Evolutionary conservation across 2,113 vertebrate genomes (phyloP).

Genomic region (Brienomyrus longianalis): DNA sequence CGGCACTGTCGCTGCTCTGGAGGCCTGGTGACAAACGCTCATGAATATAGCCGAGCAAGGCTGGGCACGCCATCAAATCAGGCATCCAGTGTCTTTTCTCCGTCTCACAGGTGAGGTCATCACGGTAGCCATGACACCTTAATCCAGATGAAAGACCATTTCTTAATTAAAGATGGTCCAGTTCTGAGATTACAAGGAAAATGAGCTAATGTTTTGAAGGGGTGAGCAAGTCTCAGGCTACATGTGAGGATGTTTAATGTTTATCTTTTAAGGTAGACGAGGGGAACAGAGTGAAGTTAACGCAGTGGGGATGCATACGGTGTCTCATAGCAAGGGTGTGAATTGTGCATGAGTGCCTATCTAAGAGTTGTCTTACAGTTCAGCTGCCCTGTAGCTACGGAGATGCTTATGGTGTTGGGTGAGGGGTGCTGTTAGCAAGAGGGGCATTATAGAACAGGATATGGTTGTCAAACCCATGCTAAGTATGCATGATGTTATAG

Average conservation of each 20-base stretch:
- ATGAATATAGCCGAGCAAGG: neutral
- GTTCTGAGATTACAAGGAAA: constrained; percentile 36
- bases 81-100: constrained; percentile 19
- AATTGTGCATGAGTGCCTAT: neutral
- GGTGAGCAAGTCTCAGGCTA: constrained; percentile 2
- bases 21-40: constrained; percentile 16
- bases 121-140: constrained; percentile 59
- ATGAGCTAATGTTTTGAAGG: constrained; percentile 46
- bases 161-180: constrained; percentile 63
- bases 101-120: constrained; percentile 52
- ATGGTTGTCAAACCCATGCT: neutral
- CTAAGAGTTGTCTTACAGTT: neutral
- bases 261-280: neutral
- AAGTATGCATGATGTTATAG: neutral
- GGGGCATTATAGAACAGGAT: neutral
- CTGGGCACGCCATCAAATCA: constrained; percentile 29
- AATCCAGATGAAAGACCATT: constrained; percentile 53
- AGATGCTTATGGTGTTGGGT: neutral
- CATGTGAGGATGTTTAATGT: neutral
- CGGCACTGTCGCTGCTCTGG: constrained; percentile 19
- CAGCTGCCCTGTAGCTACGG: neutral
- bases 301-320: neutral
- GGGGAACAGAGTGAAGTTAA: neutral
- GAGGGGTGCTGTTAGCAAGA: neutral
- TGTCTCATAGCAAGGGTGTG: neutral